Evolutionary conservation across 2,797 vertebrate genomes (phyloP).

Genomic region (Tiaroga cobitis): DNA sequence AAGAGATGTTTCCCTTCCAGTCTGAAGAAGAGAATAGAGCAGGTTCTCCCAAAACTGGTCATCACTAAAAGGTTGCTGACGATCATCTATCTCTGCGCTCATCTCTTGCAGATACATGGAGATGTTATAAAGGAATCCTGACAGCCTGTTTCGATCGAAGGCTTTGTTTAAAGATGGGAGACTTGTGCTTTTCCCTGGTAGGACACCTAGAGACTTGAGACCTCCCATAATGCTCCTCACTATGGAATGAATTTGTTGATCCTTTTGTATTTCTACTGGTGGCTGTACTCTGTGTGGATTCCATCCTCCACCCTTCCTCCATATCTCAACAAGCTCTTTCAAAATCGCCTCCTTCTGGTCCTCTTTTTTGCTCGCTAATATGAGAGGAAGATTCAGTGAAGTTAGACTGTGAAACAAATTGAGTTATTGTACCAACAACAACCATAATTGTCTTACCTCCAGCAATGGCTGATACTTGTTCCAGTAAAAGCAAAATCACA

Average conservation of each 20-base stretch:
- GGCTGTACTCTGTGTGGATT: constrained; percentile 58
- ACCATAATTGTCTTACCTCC: constrained; percentile 70
- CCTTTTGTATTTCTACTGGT: constrained; percentile 59
- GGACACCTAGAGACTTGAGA: constrained; percentile 74
- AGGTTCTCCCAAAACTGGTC: constrained; percentile 80
- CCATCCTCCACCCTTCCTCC: constrained; percentile 70
- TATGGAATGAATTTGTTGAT: constrained; percentile 68
- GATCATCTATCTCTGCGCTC: constrained; percentile 77
- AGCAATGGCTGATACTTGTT: constrained; percentile 63
- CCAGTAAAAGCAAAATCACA: constrained; percentile 71
- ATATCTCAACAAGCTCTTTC: constrained; percentile 74
- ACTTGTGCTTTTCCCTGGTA: constrained; percentile 65
- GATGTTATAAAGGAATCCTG: constrained; percentile 87
- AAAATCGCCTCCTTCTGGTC: constrained; percentile 69
- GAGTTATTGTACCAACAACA: background rate
- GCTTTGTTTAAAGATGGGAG: constrained; percentile 73
- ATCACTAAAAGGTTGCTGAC: constrained; percentile 64
- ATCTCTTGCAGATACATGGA: constrained; percentile 85
- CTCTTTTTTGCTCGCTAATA: constrained; percentile 66
- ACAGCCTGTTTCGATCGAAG: constrained; percentile 77
- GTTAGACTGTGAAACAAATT: background rate
- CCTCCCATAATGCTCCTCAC: constrained; percentile 73
- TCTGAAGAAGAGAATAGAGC: constrained; percentile 78
- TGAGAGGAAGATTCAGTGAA: background rate
- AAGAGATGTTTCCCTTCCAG: constrained; percentile 68